These are phyloP conservation scores for Octodon degus DNA, from an alignment of 2,113 vertebrate genomes.

Conservation along the genomic window DNA sequence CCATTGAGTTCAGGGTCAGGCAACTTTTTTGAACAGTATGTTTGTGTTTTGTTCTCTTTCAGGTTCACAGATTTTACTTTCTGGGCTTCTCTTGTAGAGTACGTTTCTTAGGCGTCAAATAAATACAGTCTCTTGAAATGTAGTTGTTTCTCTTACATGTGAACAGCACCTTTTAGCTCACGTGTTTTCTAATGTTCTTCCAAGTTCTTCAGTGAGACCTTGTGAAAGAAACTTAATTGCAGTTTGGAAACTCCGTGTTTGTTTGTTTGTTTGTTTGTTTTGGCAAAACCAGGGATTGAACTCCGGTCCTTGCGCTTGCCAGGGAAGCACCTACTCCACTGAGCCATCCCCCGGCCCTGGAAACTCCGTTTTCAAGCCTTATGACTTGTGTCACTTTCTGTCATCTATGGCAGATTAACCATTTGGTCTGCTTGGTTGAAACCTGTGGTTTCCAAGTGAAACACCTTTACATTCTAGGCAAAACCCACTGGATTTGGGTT, in stretches of 20 bases:
- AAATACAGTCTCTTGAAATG: conserved; percentile 56
- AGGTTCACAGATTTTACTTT: conserved; percentile 57
- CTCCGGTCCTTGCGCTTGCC: too few relatives aligned
- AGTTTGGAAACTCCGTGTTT: background rate
- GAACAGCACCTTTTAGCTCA: conserved; percentile 51
- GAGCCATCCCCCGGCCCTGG: too few relatives aligned
- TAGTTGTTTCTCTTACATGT: conserved; percentile 15
- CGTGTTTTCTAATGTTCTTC: background rate
- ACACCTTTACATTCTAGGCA: background rate
- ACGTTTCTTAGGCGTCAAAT: background rate
- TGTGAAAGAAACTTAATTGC: conserved; percentile 13
- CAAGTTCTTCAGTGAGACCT: conserved; percentile 10
- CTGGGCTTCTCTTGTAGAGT: conserved; percentile 40
- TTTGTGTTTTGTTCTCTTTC: conserved; percentile 47
- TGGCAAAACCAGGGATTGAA: too few relatives aligned
- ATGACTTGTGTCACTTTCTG: background rate
- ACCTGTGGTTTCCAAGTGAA: background rate
- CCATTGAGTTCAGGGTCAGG: conserved; percentile 49
- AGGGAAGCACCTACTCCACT: too few relatives aligned
- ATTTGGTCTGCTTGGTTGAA: background rate
- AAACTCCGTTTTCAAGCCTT: background rate
- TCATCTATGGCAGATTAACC: background rate
- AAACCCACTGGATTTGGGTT: background rate
- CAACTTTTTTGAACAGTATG: conserved; percentile 40
- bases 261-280: too few relatives aligned